Conservation (phyloP, 2,113 vertebrate species). For the Muntiacus muntjak region DNA sequence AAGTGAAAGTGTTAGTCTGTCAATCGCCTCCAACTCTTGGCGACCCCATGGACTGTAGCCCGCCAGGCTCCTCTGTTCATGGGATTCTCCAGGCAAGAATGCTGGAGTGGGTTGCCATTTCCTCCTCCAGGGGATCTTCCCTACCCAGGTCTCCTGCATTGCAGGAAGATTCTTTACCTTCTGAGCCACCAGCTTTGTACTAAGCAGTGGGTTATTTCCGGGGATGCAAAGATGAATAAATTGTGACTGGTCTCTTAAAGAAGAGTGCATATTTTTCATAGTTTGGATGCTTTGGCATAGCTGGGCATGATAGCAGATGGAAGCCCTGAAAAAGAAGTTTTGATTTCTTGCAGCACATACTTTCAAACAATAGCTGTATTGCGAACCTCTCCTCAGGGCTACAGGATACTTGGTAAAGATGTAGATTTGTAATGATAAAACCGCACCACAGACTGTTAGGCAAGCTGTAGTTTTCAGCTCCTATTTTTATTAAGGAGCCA, state of each 20-base stretch:
- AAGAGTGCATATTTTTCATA: rapidly evolving
- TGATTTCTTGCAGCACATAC: background rate
- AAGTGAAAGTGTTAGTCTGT: background rate
- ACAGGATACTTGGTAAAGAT: background rate
- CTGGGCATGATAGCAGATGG: background rate
- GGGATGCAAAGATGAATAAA: background rate
- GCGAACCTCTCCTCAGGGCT: background rate
- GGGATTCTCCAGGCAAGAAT: background rate
- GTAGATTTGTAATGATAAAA: background rate
- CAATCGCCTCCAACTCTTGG: background rate
- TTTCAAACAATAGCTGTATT: background rate
- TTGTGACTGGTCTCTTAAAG: background rate
- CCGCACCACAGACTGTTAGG: background rate
- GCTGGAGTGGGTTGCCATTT: background rate
- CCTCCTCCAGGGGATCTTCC: background rate
- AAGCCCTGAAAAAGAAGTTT: background rate
- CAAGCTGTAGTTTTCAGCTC: background rate
- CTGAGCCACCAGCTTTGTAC: background rate
- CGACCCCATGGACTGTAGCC: background rate
- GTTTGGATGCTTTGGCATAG: background rate
- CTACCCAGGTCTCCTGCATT: background rate
- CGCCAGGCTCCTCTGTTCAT: background rate
- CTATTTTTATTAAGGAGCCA: background rate
- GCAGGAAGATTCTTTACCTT: background rate
- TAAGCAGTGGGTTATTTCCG: background rate